Percentiles rank a stretch among this genome's conserved stretches.
phyloP scores from a whole-genome alignment of 2,888 invertebrate genomes.

The Boloria selene region DNA sequence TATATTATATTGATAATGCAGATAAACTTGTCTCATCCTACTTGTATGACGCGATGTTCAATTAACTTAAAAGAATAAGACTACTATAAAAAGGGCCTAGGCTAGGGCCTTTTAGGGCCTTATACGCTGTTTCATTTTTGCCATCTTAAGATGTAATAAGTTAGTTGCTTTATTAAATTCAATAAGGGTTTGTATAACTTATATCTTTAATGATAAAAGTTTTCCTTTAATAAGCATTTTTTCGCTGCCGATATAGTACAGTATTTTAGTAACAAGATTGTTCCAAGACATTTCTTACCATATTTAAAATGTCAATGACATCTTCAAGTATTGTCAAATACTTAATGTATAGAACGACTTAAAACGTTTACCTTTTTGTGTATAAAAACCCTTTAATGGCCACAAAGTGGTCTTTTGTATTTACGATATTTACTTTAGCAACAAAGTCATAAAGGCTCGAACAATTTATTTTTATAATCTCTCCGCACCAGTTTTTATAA shows the following conservation, averaged over 20 bases:
- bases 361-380: constrained; percentile 23
- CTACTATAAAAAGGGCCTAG: too few relatives aligned
- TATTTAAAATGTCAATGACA: constrained; percentile 32
- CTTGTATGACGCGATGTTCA: constrained; percentile 20
- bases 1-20: constrained; percentile 40
- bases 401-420: constrained; percentile 37
- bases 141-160: background rate
- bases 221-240: background rate
- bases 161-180: background rate
- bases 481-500: constrained; percentile 19
- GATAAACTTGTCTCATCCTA: constrained; percentile 37
- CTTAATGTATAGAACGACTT: constrained; percentile 24
- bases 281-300: constrained; percentile 23
- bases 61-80: constrained; percentile 18
- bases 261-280: constrained; percentile 10
- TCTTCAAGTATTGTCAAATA: constrained; percentile 31
- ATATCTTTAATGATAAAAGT: too few relatives aligned
- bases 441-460: constrained; percentile 39
- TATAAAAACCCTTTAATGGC: constrained; percentile 35
- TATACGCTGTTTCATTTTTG: constrained; percentile 2
- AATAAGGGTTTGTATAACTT: background rate
- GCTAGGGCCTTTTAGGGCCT: too few relatives aligned
- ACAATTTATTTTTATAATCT: constrained; percentile 35
- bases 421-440: constrained; percentile 38
- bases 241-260: background rate